These are phyloP conservation scores for Seladonia tumulorum DNA, from an alignment of 2,888 invertebrate genomes.

Conservation along the genomic window DNA sequence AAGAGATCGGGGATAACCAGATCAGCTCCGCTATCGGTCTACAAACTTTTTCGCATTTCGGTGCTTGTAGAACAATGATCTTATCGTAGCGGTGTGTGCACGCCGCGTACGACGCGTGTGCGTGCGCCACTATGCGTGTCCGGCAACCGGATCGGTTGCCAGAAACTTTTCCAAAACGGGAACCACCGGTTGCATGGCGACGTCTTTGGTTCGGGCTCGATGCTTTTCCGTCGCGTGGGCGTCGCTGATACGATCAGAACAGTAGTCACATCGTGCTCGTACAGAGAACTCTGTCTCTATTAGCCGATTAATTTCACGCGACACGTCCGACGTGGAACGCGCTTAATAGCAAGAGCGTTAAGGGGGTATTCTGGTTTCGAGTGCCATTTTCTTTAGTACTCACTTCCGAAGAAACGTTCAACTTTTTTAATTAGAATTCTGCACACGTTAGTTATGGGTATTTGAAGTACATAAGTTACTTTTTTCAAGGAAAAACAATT, in stretches of 20 bases:
- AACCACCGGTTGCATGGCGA: constrained; percentile 12
- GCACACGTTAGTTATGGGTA: no score
- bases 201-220: background rate
- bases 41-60: constrained; percentile 50
- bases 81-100: constrained; percentile 45
- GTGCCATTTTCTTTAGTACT: no score
- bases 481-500: no score
- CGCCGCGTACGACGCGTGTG: background rate
- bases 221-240: constrained; percentile 54
- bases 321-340: constrained; percentile 31
- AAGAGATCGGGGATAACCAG: constrained; percentile 46
- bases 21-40: constrained; percentile 52
- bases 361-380: background rate
- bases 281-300: constrained; percentile 58
- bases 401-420: no score
- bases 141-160: constrained; percentile 19
- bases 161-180: constrained; percentile 55
- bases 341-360: background rate
- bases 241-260: constrained; percentile 61
- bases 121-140: constrained; percentile 16
- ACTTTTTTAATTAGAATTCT: no score
- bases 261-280: constrained; percentile 41
- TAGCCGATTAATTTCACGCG: constrained; percentile 57
- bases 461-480: no score
- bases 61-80: constrained; percentile 65